These are phyloP conservation scores for Mechanitis messenoides DNA, from an alignment of 2,888 invertebrate species.

Conservation along the genomic window DNA sequence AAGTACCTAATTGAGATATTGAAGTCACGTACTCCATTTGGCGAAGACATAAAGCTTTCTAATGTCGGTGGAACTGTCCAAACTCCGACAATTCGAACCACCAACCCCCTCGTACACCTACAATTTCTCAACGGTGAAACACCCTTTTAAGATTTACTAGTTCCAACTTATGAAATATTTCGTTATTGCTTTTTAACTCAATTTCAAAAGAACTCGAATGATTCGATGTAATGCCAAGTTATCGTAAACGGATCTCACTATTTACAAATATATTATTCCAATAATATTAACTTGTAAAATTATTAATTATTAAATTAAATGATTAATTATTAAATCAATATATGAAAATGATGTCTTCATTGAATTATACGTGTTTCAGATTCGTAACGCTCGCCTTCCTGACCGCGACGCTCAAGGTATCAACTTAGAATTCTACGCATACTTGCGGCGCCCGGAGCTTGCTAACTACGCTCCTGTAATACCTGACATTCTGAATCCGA, in stretches of 20 bases:
- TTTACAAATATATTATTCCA: no score
- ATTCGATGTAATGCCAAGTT: no score
- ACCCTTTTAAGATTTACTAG: constrained; percentile 15
- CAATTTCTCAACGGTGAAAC: constrained; percentile 21
- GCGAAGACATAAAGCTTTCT: constrained; percentile 59
- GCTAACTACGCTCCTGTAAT: constrained; percentile 43
- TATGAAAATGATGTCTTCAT: neutral
- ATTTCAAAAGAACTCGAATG: no score
- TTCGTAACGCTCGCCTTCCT: constrained; percentile 38
- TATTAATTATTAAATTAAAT: no score
- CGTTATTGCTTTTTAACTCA: neutral
- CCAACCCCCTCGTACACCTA: constrained; percentile 29
- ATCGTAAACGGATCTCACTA: no score
- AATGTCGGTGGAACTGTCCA: constrained; percentile 63
- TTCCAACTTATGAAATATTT: constrained; percentile 10
- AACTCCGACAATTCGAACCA: constrained; percentile 54
- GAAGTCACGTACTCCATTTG: constrained; percentile 61
- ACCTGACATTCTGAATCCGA: constrained; percentile 35
- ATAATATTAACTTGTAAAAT: no score
- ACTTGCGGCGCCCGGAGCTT: constrained; percentile 53
- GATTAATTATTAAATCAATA: neutral
- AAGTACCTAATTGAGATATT: constrained; percentile 46
- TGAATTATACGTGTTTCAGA: constrained; percentile 17
- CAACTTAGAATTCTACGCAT: constrained; percentile 68
- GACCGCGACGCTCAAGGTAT: constrained; percentile 57